These are phyloP conservation scores for Spialia ferax DNA, from an alignment of 2,888 invertebrate genomes.

Conservation along the genomic window DNA sequence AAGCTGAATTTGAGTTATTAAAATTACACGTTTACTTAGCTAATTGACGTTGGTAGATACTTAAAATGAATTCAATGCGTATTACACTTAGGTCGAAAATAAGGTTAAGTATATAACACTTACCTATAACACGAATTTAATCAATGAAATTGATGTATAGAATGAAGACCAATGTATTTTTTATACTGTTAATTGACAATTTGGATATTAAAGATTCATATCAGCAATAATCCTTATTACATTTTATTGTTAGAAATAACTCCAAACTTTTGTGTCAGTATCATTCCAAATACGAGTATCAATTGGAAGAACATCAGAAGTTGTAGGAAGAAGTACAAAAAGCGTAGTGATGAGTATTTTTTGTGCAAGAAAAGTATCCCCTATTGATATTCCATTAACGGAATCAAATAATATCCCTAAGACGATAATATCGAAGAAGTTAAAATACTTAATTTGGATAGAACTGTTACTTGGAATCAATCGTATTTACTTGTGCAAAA, in stretches of 20 bases:
- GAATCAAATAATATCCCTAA: constrained; percentile 2
- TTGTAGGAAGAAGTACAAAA: background rate
- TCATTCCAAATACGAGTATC: background rate
- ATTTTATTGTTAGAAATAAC: background rate
- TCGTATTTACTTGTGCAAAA: constrained; percentile 21
- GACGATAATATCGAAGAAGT: background rate
- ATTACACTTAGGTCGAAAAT: too few species aligned
- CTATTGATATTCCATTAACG: background rate
- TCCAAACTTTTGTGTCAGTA: background rate
- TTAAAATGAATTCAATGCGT: too few species aligned
- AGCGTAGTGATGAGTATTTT: background rate
- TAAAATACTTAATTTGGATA: constrained; percentile 2
- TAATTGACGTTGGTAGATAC: too few species aligned
- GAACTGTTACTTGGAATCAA: constrained; percentile 5
- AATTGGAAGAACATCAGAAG: too few species aligned
- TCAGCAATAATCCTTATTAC: background rate
- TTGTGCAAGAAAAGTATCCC: background rate
- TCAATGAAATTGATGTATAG: too few species aligned
- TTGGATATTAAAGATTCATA: background rate
- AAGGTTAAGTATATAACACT: too few species aligned
- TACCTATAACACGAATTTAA: too few species aligned
- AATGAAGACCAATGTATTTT: background rate
- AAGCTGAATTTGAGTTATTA: too few species aligned
- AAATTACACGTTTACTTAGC: too few species aligned
- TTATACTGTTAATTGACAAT: background rate